These are phyloP conservation scores for Siphlonurus alternatus DNA, from an alignment of 2,888 invertebrate genomes.

Conservation along the genomic window DNA sequence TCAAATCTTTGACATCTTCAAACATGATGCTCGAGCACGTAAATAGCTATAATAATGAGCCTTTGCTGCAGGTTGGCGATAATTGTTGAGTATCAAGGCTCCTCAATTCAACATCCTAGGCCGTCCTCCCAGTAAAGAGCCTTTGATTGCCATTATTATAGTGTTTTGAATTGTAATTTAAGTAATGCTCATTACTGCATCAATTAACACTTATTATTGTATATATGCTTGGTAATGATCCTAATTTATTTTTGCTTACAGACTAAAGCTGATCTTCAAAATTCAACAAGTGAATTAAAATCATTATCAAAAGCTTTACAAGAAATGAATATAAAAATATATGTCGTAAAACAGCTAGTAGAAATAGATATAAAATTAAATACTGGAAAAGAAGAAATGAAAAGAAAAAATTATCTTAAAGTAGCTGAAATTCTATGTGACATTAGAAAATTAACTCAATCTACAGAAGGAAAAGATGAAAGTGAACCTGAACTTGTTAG, in stretches of 20 bases:
- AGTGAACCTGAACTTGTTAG: constrained; percentile 33
- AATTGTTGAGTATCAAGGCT: no score
- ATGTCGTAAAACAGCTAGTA: constrained; percentile 28
- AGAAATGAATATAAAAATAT: constrained; percentile 37
- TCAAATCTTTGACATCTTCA: no score
- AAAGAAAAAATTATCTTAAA: constrained; percentile 23
- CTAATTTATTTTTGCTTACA: constrained; percentile 14
- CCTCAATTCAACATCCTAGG: background rate
- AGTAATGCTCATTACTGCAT: no score
- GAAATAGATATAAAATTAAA: constrained; percentile 26
- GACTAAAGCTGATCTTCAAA: constrained; percentile 40
- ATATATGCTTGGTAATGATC: background rate
- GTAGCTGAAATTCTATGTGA: constrained; percentile 35
- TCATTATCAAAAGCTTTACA: constrained; percentile 35
- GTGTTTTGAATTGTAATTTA: no score
- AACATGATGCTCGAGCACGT: no score
- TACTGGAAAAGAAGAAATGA: constrained; percentile 22
- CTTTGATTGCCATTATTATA: no score
- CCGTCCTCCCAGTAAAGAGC: no score
- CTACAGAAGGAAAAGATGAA: constrained; percentile 32
- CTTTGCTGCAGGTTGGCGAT: no score
- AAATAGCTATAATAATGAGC: no score
- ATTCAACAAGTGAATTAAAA: constrained; percentile 42
- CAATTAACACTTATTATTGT: no score
- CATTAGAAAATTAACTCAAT: constrained; percentile 27